A percentile compares a stretch with the other conserved stretches of the same genome.
Conservation (phyloP, 2,888 invertebrate genomes). For the Hirtodrosophila trivittata region DNA sequence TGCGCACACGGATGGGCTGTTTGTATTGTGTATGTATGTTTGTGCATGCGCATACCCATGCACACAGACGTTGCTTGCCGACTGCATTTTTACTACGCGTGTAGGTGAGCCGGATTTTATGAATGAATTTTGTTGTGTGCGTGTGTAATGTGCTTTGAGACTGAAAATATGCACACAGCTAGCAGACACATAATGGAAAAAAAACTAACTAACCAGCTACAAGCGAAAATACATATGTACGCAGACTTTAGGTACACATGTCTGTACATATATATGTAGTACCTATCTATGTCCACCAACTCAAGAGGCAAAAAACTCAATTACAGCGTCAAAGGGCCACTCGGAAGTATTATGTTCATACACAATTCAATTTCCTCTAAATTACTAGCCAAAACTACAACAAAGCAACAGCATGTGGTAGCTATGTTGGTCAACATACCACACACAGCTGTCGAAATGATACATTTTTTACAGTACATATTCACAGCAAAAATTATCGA, state of each 20-base stretch:
- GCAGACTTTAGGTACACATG: neutral
- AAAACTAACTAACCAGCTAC: constrained; percentile 18
- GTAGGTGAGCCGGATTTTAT: constrained; percentile 80
- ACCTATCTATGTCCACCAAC: constrained; percentile 28
- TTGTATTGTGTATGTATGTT: neutral
- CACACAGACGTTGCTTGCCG: constrained; percentile 14
- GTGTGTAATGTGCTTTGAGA: constrained; percentile 50
- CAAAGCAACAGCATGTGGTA: constrained; percentile 14
- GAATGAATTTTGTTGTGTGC: constrained; percentile 69
- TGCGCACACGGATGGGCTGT: constrained; percentile 53
- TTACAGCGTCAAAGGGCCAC: constrained; percentile 2
- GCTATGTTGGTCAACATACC: constrained; percentile 8
- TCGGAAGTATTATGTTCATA: constrained; percentile 11
- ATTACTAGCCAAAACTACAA: constrained; percentile 2
- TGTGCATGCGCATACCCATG: neutral
- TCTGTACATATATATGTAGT: constrained; percentile 3
- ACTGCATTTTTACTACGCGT: constrained; percentile 77
- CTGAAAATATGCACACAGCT: constrained; percentile 34
- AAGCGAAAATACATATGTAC: constrained; percentile 7
- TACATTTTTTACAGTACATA: neutral
- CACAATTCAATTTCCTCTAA: constrained; percentile 13
- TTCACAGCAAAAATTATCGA: neutral
- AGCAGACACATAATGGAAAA: constrained; percentile 29
- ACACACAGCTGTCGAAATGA: constrained; percentile 1
- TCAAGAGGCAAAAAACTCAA: constrained; percentile 26